phyloP scores from a whole-genome alignment of 92 coral and sea anemone species.

The Ricordea florida region DNA sequence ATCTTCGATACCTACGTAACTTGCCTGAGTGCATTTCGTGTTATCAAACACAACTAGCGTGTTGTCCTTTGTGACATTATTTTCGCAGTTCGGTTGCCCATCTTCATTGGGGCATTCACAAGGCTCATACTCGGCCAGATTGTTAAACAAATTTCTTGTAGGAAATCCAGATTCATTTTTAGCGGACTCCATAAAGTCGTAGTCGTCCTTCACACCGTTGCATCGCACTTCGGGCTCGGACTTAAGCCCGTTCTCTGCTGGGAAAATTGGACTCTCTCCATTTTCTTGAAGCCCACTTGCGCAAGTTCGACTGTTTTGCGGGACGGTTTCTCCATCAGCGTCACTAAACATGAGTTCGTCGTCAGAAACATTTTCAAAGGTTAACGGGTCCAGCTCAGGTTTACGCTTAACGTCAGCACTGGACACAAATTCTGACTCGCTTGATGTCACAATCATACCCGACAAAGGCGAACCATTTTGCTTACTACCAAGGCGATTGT shows the following conservation, averaged over 20 bases:
- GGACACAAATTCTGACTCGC: not conserved
- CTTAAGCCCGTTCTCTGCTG: slow-evolving; percentile 5
- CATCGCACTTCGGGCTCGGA: not conserved
- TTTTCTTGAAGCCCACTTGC: not conserved
- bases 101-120: slow-evolving; percentile 72
- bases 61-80: slow-evolving; percentile 3
- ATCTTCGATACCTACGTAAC: too few relatives aligned
- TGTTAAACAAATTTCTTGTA: slow-evolving; percentile 39
- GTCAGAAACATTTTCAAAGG: slow-evolving; percentile 89
- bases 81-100: slow-evolving; percentile 27
- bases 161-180: not conserved
- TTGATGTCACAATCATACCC: too few relatives aligned
- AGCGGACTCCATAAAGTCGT: slow-evolving; percentile 1
- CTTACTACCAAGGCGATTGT: not conserved
- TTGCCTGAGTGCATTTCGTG: not conserved
- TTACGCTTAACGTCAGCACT: slow-evolving; percentile 34
- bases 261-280: slow-evolving; percentile 16
- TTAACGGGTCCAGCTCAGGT: slow-evolving; percentile 72
- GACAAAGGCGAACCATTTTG: not conserved
- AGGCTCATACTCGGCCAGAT: slow-evolving; percentile 32
- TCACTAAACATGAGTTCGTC: slow-evolving; percentile 76
- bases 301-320: not conserved
- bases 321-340: slow-evolving; percentile 27
- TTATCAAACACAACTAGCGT: slow-evolving; percentile 5
- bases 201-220: slow-evolving; percentile 1